Evolutionary conservation across 2,888 invertebrate genomes (phyloP).

Genomic region (Carabus problematicus): DNA sequence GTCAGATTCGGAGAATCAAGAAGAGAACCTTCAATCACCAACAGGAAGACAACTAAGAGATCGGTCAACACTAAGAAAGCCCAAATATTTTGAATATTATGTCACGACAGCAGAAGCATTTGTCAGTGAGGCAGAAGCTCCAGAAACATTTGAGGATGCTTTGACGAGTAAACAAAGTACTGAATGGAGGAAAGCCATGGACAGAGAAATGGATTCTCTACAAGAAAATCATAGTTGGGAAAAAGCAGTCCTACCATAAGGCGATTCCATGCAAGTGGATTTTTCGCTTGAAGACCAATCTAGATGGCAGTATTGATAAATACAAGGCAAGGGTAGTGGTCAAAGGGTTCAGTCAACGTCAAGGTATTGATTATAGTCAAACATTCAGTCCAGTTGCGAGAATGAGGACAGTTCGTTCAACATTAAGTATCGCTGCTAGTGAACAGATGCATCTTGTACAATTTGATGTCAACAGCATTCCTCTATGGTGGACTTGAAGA

Average conservation of each 20-base stretch:
- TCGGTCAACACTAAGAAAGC: slow-evolving; percentile 35
- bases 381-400: slow-evolving; percentile 51
- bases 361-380: slow-evolving; percentile 48
- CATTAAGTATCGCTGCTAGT: slow-evolving; percentile 48
- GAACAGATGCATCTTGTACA: slow-evolving; percentile 47
- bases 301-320: slow-evolving; percentile 48
- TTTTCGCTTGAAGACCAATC: slow-evolving; percentile 48
- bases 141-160: slow-evolving; percentile 21
- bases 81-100: slow-evolving; percentile 33
- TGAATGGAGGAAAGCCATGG: slow-evolving; percentile 48
- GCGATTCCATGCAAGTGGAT: slow-evolving; percentile 50
- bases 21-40: slow-evolving; percentile 7
- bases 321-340: slow-evolving; percentile 51
- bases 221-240: slow-evolving; percentile 50
- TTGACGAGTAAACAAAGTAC: slow-evolving; percentile 40
- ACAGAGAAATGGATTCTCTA: slow-evolving; percentile 49
- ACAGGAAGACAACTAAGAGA: neutral
- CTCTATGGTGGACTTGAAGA: slow-evolving; percentile 42
- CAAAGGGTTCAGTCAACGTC: slow-evolving; percentile 49
- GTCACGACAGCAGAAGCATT: slow-evolving; percentile 17
- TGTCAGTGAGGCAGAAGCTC: neutral
- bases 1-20: slow-evolving; percentile 40
- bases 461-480: slow-evolving; percentile 50
- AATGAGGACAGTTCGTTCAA: slow-evolving; percentile 46
- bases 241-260: slow-evolving; percentile 46